phyloP scores from a whole-genome alignment of 2,888 invertebrate genomes.

The Pammene fasciana region DNA sequence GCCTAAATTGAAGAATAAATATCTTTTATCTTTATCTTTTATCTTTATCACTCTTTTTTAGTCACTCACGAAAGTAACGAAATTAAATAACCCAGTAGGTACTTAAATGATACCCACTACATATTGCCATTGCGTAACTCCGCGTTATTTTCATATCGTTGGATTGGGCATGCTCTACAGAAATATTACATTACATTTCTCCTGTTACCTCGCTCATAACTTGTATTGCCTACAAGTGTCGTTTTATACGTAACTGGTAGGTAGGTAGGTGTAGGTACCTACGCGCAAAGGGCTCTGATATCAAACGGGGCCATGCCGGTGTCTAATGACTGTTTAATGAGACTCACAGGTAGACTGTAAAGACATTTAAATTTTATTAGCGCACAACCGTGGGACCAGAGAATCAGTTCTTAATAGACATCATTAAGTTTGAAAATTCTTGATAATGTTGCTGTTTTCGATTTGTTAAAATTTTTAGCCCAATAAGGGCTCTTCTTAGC shows the following conservation, averaged over 20 bases:
- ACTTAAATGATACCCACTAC: neutral
- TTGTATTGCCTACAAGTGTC: conserved; percentile 28
- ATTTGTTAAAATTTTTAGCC: neutral
- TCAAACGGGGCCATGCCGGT: conserved; percentile 33
- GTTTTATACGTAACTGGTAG: conserved; percentile 13
- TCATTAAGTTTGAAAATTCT: neutral
- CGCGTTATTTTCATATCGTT: conserved; percentile 5
- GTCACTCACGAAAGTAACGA: no score
- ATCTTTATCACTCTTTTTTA: no score
- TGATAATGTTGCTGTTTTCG: neutral
- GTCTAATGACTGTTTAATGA: conserved; percentile 33
- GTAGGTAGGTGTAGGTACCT: no score
- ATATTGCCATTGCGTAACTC: conserved; percentile 5
- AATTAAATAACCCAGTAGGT: neutral
- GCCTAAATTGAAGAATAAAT: no score
- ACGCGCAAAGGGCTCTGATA: conserved; percentile 32
- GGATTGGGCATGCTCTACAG: conserved; percentile 8
- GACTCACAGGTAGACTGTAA: conserved; percentile 26
- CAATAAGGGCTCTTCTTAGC: no score
- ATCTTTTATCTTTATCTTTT: no score
- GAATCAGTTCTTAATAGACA: neutral
- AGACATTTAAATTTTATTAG: conserved; percentile 33
- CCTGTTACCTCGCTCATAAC: conserved; percentile 28
- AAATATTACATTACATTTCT: conserved; percentile 28
- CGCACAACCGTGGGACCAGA: conserved; percentile 23